Base-by-base conservation (phyloP, 2,888 invertebrate species). In the Craniophora ligustri region DNA sequence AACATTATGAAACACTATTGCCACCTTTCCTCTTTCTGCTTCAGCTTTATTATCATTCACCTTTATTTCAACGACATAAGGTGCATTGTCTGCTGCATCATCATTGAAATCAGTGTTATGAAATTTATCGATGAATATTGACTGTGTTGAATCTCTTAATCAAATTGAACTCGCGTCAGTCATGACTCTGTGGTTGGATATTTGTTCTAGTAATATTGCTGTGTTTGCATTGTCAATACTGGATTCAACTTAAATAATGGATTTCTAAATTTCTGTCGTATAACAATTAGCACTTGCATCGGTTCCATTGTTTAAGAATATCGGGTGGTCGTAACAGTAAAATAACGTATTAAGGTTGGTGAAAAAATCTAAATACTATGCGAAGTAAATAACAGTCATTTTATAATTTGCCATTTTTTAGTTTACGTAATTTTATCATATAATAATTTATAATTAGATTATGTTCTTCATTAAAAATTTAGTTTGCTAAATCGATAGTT, bases 101-200 rank as follows among this genome's bases (percentile, higher is more conserved):
- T 38, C 32, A 49, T 49, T 36, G 44, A 49, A 65, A 48, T 51
- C 48, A 41, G 41, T 61, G 53, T 82, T 82, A 75, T 70, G 76
- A 79, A 80, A 79, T 78, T 68, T 69, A 77, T 76, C 75, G 62
- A 66, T 64, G 61, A 70, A 72, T 82, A 78, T 84, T 83, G 78
- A 79, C 79, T 82, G 61, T 69, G 73, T 79, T 69, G 76, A 75
- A 84, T 78, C 74, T 81, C 86, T 81, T 89, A 90, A 90, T 89
- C 78, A 85, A 88, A 80, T 78, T 78, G 82, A 87, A 81, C 83
- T 72, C 84, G 49, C 68, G 70, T 67, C 72, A 82, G 88, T 85
- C 89, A 89, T 87, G 88, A 79, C 69, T 75, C 67, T 56, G 31
- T 67, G 66, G 60, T 54, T 61, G 55, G 44, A n/a, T 85, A 75